These are phyloP conservation scores for Beroe ovata DNA, from an alignment of 37 sponge, comb jelly and placozoan species.

Conservation along the genomic window DNA sequence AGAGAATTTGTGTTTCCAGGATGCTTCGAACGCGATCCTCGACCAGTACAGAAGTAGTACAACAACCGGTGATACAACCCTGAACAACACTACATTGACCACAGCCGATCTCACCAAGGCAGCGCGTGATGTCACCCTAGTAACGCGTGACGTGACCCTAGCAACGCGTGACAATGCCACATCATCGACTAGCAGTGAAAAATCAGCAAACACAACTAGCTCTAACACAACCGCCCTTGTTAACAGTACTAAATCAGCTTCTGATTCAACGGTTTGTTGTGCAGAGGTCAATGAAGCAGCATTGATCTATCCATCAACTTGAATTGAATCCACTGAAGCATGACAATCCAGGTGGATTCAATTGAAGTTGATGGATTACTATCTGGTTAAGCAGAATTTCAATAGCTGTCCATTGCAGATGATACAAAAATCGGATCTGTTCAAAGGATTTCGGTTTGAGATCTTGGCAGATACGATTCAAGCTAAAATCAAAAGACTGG, in stretches of 20 bases:
- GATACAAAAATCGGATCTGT: constrained; percentile 54
- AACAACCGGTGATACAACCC: background rate
- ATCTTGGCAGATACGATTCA: constrained; percentile 1
- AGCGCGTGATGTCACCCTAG: constrained; percentile 2
- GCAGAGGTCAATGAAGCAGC: too few species aligned
- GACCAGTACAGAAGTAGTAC: constrained; percentile 10
- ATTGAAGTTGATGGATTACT: too few species aligned
- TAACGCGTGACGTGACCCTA: background rate
- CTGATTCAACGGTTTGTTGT: too few species aligned
- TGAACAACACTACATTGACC: background rate
- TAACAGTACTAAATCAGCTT: background rate
- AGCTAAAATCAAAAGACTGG: background rate
- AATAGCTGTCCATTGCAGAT: constrained; percentile 26
- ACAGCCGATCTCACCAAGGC: background rate
- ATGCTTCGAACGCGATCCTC: background rate
- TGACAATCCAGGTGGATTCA: too few species aligned
- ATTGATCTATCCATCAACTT: too few species aligned
- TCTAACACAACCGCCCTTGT: background rate
- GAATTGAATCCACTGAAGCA: too few species aligned
- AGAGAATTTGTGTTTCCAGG: too few species aligned
- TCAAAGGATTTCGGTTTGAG: constrained; percentile 9
- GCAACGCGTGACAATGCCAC: background rate
- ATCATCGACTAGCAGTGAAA: background rate
- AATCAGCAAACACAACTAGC: background rate
- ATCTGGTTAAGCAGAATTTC: too few species aligned